phyloP scores from a whole-genome alignment of 1,140 invertebrate genomes.

The Aphis craccivora region DNA sequence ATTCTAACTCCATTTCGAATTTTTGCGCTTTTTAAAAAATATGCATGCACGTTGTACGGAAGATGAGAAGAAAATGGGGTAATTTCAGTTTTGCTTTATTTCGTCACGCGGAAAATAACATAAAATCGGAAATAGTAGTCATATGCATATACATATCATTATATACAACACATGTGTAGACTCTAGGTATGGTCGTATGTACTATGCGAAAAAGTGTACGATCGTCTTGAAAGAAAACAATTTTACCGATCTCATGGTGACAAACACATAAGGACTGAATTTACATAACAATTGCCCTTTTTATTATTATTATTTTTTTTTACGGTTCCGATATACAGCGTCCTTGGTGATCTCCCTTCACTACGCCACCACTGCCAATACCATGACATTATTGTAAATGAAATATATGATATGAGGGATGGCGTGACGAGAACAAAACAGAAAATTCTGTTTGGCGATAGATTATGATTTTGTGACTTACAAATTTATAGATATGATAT shows the following conservation, averaged over 20 bases:
- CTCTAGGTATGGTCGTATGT: not conserved
- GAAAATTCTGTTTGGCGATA: not conserved
- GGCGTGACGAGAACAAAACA: not conserved
- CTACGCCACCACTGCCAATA: not conserved
- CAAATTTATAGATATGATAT: not conserved
- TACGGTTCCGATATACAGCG: not conserved
- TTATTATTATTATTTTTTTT: not conserved
- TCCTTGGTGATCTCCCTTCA: not conserved
- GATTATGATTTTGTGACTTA: not conserved
- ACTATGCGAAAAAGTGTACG: not conserved
- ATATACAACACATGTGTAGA: not conserved
- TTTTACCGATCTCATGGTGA: constrained; percentile 47
- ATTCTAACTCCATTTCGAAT: not conserved
- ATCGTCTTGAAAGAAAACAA: constrained; percentile 47
- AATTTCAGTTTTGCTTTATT: constrained; percentile 45
- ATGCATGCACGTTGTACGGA: too few species aligned
- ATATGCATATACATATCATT: not conserved
- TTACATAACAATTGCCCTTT: constrained; percentile 53
- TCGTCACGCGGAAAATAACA: constrained; percentile 45
- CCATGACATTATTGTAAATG: not conserved
- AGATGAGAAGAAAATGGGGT: constrained; percentile 29
- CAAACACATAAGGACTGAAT: constrained; percentile 47
- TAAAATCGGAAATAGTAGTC: constrained; percentile 38
- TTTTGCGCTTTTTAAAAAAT: not conserved
- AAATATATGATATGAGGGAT: not conserved